These are phyloP conservation scores for Aythya baeri DNA, from an alignment of 2,113 vertebrate species.

Conservation along the genomic window DNA sequence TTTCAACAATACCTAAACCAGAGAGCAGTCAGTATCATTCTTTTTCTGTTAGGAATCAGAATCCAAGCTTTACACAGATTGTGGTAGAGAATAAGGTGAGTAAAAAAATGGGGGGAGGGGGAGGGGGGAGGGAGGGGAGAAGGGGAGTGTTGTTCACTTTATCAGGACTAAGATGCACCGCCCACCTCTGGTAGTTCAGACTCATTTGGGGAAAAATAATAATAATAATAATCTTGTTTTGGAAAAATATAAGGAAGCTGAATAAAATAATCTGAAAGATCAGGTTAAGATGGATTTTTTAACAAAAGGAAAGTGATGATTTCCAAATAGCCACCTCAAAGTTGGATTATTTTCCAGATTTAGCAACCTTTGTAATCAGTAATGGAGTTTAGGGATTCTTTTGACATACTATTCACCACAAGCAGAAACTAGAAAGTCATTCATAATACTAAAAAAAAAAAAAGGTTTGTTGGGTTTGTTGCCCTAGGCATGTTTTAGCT, in stretches of 20 bases:
- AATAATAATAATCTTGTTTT: not conserved
- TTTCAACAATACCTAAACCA: not conserved
- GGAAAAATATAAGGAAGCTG: not conserved
- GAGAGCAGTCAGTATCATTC: not conserved
- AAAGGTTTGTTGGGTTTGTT: conserved; percentile 7
- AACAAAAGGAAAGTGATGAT: not conserved
- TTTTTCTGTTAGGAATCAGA: not conserved
- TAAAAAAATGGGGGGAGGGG: not conserved
- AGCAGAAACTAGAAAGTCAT: conserved; percentile 38
- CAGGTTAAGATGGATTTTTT: not conserved
- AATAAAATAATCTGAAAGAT: not conserved
- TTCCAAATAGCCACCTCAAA: not conserved
- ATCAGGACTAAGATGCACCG: not conserved
- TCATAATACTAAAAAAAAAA: not conserved
- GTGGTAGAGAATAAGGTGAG: not conserved
- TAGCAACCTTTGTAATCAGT: not conserved
- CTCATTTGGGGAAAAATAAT: not conserved
- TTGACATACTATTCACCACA: conserved; percentile 29
- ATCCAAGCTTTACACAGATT: not conserved
- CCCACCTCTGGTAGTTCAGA: not conserved
- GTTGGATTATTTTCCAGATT: not conserved
- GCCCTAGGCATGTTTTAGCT: conserved; percentile 54
- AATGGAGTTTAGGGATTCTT: conserved; percentile 32
- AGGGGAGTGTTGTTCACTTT: not conserved
- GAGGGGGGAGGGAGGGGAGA: too few relatives aligned